Percentiles rank a stretch among this genome's conserved stretches.
phyloP scores from a whole-genome alignment of 1,140 invertebrate genomes.

The Mizuhopecten yessoensis region DNA sequence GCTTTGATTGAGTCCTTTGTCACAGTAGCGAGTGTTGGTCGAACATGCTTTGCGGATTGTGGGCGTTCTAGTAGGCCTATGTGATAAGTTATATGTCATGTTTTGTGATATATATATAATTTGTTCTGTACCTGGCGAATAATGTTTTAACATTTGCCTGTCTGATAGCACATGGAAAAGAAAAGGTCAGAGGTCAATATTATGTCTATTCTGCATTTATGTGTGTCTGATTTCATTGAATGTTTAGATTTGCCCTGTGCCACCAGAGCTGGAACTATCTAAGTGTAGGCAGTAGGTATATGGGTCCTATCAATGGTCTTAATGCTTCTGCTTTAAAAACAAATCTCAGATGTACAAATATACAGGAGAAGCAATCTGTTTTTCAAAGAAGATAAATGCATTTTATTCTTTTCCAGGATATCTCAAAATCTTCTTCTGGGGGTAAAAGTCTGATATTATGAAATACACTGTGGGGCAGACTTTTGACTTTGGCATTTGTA shows the following conservation, averaged over 20 bases:
- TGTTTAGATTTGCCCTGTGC: neutral
- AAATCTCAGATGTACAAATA: neutral
- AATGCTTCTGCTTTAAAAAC: neutral
- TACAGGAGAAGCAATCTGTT: slow-evolving; percentile 21
- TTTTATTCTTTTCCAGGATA: slow-evolving; percentile 17
- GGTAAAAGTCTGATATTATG: slow-evolving; percentile 9
- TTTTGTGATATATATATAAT: neutral
- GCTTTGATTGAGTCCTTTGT: neutral
- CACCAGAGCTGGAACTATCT: neutral
- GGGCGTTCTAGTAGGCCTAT: no score
- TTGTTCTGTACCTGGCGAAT: neutral
- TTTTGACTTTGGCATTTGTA: neutral
- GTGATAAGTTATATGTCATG: neutral
- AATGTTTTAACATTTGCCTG: no score
- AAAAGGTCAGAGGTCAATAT: neutral
- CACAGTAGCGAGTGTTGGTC: neutral
- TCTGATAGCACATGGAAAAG: neutral
- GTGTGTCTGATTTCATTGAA: neutral
- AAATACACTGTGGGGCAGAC: neutral
- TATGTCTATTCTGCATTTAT: slow-evolving; percentile 12
- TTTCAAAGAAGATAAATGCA: neutral
- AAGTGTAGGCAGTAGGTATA: neutral
- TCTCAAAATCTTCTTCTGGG: neutral
- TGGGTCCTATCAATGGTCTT: neutral
- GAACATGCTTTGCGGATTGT: neutral